phyloP scores from a whole-genome alignment of 2,797 vertebrate genomes.

The Tapera naevia region DNA sequence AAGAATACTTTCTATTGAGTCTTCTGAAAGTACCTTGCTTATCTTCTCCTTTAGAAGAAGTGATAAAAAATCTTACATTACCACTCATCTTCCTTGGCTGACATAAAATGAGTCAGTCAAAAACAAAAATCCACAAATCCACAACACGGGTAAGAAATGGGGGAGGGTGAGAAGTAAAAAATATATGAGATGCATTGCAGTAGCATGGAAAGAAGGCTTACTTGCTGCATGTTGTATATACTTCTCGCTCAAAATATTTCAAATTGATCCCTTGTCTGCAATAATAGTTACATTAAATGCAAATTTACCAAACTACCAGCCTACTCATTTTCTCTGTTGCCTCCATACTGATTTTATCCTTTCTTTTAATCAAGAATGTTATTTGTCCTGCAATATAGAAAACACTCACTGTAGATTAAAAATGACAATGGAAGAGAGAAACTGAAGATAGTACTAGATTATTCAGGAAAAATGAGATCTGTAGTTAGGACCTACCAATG shows the following conservation, averaged over 20 bases:
- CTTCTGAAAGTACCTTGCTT: neutral
- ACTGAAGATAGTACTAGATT: neutral
- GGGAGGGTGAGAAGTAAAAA: neutral
- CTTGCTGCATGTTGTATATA: neutral
- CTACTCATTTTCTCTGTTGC: neutral
- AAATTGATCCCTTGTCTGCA: neutral
- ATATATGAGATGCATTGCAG: neutral
- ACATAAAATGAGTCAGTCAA: neutral
- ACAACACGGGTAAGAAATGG: neutral
- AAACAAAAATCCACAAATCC: neutral
- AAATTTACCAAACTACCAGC: neutral
- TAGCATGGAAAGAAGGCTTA: neutral
- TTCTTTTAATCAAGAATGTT: neutral
- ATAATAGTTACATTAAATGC: neutral
- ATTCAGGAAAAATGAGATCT: neutral
- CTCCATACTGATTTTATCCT: neutral
- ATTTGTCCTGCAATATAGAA: neutral
- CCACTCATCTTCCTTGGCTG: neutral
- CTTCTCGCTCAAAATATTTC: neutral
- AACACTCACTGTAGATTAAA: neutral
- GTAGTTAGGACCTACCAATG: neutral
- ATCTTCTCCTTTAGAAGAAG: neutral
- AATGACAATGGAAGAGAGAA: neutral
- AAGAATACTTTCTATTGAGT: neutral
- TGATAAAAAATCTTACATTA: neutral